Evolutionary conservation across 2,888 invertebrate genomes (phyloP), one percentile per base, ranked within the genome.

Genomic region (Chalcis sispes): DNA sequence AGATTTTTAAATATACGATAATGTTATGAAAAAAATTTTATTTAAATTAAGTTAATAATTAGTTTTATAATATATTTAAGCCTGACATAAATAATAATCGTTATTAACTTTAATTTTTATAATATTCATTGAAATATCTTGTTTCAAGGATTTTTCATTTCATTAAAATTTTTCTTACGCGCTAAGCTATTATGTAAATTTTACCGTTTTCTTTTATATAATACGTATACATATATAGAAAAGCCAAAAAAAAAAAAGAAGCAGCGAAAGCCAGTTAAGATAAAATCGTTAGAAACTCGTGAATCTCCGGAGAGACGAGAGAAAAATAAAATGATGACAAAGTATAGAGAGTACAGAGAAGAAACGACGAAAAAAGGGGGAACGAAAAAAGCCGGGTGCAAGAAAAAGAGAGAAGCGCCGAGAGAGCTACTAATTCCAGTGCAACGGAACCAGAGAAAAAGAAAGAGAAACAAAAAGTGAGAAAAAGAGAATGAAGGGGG

Each of bases 301-400:
- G 70, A 70, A 73, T 77, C 69, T 72, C 13, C 32, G 36, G 42
- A 7, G 25, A 48, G 65, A 64, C 56, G 46, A 58, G 40, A 50
- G 62, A 58, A 66, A 77, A 77, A 61, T 74, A 74, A 70, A 74
- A 74, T 61, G 56, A 77, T 74, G 71, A 77, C 77, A 77, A 71
- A 74, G 61, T 77, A 54, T 56, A 27, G 42, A 61, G 54, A 25
- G 29, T 1, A 52, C 36, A 29, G 36, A 25, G 40, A n/a, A n/a
- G n/a, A n/a, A n/a, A n/a, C n/a, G n/a, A n/a, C n/a, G n/a, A n/a
- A n/a, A n/a, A n/a, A 13, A 7, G 10, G 1, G 13, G 23, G 4
- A 61, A 15, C 36, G 40, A 18, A n/a, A 46, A 18, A 40, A 32
- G 40, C 36, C 46, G 23, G 50, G 46, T 10, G 20, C 23, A 64